Evolutionary conservation across 2,888 invertebrate genomes (phyloP).

Genomic region (Bombylius major): DNA sequence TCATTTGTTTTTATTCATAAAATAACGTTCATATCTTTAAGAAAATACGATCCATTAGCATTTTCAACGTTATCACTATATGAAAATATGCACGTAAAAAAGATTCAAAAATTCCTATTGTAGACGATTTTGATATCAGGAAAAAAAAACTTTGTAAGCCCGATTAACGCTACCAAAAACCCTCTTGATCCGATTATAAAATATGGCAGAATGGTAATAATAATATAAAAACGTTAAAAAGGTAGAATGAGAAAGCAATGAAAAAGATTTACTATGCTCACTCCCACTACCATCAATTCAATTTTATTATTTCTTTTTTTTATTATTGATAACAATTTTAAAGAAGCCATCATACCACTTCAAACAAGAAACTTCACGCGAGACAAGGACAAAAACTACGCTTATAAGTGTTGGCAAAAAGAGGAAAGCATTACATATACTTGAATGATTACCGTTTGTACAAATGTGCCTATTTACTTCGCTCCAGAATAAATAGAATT

Average conservation of each 20-base stretch:
- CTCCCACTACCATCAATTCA: not conserved
- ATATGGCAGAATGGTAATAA: constrained; percentile 1
- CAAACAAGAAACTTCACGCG: not conserved
- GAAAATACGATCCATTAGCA: constrained; percentile 5
- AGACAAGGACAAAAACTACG: not conserved
- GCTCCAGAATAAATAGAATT: no score
- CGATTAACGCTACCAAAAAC: constrained; percentile 11
- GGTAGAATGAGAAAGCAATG: not conserved
- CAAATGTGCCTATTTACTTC: no score
- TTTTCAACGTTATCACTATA: constrained; percentile 7
- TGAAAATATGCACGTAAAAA: constrained; percentile 7
- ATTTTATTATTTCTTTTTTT: not conserved
- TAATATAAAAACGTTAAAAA: not conserved
- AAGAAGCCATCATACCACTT: not conserved
- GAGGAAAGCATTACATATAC: no score
- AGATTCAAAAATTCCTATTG: constrained; percentile 1
- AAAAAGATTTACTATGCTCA: not conserved
- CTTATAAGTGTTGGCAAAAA: no score
- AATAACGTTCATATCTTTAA: not conserved
- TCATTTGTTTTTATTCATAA: constrained; percentile 5
- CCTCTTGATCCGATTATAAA: constrained; percentile 14
- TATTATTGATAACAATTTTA: not conserved
- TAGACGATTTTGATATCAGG: constrained; percentile 3
- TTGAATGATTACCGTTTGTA: no score
- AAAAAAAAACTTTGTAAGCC: constrained; percentile 9